Evolutionary conservation across 2,113 vertebrate genomes (phyloP).

Genomic region (Zosterops hypoxanthus): DNA sequence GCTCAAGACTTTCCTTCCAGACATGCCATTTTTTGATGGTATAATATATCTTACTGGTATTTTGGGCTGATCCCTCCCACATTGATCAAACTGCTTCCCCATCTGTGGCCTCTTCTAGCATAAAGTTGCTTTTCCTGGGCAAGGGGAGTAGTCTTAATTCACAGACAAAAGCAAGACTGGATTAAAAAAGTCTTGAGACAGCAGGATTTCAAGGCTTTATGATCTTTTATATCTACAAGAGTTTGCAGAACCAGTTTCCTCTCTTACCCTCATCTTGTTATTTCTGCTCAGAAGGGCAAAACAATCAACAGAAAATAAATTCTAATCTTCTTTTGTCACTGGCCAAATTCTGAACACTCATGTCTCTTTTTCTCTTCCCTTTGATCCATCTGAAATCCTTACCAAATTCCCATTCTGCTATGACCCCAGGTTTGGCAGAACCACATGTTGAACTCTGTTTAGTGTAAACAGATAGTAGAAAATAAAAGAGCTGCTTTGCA

Average conservation of each 20-base stretch:
- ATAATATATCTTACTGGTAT: constrained; percentile 58
- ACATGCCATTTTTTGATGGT: constrained; percentile 38
- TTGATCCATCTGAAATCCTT: not conserved
- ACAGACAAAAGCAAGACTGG: constrained; percentile 40
- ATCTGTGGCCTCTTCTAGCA: constrained; percentile 45
- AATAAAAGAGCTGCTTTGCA: not conserved
- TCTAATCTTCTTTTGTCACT: not conserved
- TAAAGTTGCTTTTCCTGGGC: not conserved
- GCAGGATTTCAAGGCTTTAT: constrained; percentile 17
- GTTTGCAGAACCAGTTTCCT: not conserved
- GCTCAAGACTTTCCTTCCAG: constrained; percentile 49
- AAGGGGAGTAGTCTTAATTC: constrained; percentile 18
- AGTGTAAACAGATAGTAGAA: not conserved
- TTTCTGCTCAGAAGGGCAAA: not conserved
- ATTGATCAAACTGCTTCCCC: constrained; percentile 40
- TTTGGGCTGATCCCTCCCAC: constrained; percentile 37
- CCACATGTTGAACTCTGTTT: not conserved
- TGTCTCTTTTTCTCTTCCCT: not conserved
- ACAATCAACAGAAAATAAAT: not conserved
- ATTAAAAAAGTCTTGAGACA: not conserved
- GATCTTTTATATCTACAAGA: not conserved
- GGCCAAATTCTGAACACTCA: not conserved
- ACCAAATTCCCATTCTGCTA: not conserved
- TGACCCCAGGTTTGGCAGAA: not conserved
- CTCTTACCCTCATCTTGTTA: not conserved